phyloP scores from a whole-genome alignment of 2,888 invertebrate genomes.

The Chrysodeixis includens region DNA sequence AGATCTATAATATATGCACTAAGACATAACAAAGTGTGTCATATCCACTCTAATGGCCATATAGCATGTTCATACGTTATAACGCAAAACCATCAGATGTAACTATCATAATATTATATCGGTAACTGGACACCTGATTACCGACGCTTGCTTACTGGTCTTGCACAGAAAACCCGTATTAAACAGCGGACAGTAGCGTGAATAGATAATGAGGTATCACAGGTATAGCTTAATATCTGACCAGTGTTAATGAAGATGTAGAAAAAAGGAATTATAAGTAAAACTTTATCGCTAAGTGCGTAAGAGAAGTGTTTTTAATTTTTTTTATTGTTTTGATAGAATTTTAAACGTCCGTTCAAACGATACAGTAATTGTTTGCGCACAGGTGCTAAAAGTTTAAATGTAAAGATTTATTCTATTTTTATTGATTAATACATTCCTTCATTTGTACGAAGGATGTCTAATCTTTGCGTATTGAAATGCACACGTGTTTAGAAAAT shows the following conservation, averaged over 20 bases:
- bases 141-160: conserved; percentile 20
- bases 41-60: conserved; percentile 38
- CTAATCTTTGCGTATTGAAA: not conserved
- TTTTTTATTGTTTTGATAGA: no score
- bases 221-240: not conserved
- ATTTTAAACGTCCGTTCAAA: not conserved
- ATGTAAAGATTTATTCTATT: not conserved
- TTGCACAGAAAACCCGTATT: conserved; percentile 14
- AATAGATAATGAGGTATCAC: not conserved
- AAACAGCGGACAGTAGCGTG: conserved; percentile 15
- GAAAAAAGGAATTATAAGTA: not conserved
- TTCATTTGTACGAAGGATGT: not conserved
- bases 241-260: not conserved
- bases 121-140: conserved; percentile 48
- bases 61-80: conserved; percentile 36
- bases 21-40: conserved; percentile 13
- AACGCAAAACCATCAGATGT: conserved; percentile 25
- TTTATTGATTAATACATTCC: not conserved
- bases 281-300: no score
- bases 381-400: not conserved
- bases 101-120: conserved; percentile 49
- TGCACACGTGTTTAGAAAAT: not conserved
- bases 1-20: not conserved
- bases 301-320: no score
- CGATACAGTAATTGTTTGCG: not conserved